Conservation (phyloP, 2,888 invertebrate species). For the Steinernema carpocapsae region DNA sequence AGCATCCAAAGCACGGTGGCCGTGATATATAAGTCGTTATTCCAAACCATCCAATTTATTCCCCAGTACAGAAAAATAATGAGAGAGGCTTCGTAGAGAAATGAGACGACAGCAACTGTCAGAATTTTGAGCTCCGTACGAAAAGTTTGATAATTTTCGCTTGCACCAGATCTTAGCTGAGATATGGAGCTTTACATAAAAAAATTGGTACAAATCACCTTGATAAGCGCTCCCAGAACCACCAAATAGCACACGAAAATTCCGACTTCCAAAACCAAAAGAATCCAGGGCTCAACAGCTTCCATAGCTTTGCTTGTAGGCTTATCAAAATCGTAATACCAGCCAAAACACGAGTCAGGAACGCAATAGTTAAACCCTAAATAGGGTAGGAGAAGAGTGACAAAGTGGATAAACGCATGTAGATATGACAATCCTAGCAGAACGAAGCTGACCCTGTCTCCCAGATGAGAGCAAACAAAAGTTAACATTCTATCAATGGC, state of each 20-base stretch:
- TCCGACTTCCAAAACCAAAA: not conserved
- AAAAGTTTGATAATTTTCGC: not conserved
- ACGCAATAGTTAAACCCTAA: not conserved
- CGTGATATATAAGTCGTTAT: not conserved
- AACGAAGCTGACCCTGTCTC: not conserved
- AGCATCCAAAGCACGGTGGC: not conserved
- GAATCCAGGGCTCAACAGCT: not conserved
- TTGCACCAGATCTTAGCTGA: not conserved
- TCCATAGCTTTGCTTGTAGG: not conserved
- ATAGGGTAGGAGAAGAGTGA: not conserved
- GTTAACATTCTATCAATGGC: conserved; percentile 17
- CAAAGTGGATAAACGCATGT: not conserved
- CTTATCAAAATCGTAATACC: not conserved
- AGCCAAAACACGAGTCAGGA: not conserved
- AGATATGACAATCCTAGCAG: not conserved
- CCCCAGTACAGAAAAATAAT: not conserved
- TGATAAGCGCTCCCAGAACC: not conserved
- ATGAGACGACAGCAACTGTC: not conserved
- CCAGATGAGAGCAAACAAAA: not conserved
- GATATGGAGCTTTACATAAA: not conserved
- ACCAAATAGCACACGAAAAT: not conserved
- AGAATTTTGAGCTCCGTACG: not conserved
- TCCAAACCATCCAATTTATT: not conserved
- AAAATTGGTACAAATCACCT: not conserved
- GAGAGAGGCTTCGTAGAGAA: not conserved